A percentile compares a stretch with the other conserved stretches of the same genome.
phyloP scores from a whole-genome alignment of 2,888 invertebrate genomes.

The Frankliniella fusca region DNA sequence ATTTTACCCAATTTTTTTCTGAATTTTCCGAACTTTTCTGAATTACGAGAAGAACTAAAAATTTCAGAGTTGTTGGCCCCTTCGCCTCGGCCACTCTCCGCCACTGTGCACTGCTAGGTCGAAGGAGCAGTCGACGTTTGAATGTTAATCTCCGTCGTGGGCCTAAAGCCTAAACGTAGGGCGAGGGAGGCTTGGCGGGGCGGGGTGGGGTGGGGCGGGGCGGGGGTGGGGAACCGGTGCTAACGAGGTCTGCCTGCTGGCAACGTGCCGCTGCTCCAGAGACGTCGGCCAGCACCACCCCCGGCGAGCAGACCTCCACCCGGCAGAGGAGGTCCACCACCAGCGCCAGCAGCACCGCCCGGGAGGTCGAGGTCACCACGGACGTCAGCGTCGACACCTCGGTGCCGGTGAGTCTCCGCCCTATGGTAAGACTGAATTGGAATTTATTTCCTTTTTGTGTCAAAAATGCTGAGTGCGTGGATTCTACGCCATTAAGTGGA shows the following conservation, averaged over 20 bases:
- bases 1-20: too few relatives aligned
- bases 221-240: background rate
- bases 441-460: too few relatives aligned
- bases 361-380: background rate
- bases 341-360: background rate
- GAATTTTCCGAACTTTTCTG: too few relatives aligned
- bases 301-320: background rate
- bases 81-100: background rate
- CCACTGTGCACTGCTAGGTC: background rate
- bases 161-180: background rate
- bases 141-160: background rate
- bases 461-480: too few relatives aligned
- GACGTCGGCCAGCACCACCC: background rate
- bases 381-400: conserved; percentile 11
- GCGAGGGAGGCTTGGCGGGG: background rate
- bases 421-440: too few relatives aligned
- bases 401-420: background rate
- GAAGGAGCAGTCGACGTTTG: background rate
- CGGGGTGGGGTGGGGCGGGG: background rate
- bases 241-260: background rate
- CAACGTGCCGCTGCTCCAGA: background rate
- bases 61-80: too few relatives aligned
- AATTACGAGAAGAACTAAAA: too few relatives aligned
- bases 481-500: too few relatives aligned
- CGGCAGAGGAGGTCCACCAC: background rate